Conservation (phyloP, 2,888 invertebrate genomes). For the Drosophila subquinaria region DNA sequence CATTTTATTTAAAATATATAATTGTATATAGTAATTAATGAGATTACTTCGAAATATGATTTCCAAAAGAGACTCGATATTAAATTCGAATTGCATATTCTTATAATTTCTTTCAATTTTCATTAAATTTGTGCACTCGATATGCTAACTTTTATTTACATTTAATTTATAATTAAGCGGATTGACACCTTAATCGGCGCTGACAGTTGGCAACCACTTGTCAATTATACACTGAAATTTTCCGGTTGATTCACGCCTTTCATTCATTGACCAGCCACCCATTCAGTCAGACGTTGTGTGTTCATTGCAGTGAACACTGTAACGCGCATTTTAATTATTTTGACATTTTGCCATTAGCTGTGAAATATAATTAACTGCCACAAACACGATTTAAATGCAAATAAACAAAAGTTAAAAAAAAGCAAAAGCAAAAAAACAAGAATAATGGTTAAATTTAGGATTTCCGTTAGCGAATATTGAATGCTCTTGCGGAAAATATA, state of each 20-base stretch:
- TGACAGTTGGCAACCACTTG: conserved; percentile 73
- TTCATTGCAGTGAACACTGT: conserved; percentile 12
- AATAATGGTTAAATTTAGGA: conserved; percentile 24
- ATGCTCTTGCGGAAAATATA: conserved; percentile 3
- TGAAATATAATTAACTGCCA: conserved; percentile 77
- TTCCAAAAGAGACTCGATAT: not conserved
- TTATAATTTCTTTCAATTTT: not conserved
- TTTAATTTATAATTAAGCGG: conserved; percentile 69
- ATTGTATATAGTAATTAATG: too few relatives aligned
- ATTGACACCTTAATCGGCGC: conserved; percentile 68
- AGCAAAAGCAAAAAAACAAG: too few relatives aligned
- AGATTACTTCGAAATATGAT: too few relatives aligned
- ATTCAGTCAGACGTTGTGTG: not conserved
- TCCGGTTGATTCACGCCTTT: conserved; percentile 28
- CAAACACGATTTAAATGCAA: conserved; percentile 72
- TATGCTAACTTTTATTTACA: conserved; percentile 29
- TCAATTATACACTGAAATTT: conserved; percentile 57
- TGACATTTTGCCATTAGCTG: conserved; percentile 80
- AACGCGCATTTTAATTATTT: conserved; percentile 74
- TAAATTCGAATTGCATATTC: not conserved
- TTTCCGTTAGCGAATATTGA: not conserved
- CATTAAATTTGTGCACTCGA: not conserved
- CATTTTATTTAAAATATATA: too few relatives aligned
- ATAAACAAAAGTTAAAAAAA: conserved; percentile 73
- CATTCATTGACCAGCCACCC: not conserved